Evolutionary conservation across 2,888 invertebrate species (phyloP).

Genomic region (Tricholauxania praeusta): DNA sequence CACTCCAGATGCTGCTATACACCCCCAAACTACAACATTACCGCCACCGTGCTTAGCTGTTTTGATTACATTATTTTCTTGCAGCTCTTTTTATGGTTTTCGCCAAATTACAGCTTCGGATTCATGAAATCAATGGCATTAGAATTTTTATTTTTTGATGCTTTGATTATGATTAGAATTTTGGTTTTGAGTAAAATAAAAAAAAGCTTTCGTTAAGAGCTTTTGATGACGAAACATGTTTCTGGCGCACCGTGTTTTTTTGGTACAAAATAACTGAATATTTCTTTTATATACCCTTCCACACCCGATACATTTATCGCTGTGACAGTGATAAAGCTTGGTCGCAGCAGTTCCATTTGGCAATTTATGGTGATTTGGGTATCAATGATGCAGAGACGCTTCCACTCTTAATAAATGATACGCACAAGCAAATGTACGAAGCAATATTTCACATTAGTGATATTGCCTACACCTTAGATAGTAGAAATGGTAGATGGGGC

Average conservation of each 20-base stretch:
- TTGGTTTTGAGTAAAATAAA: too few species aligned
- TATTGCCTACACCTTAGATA: constrained; percentile 94
- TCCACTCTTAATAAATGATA: constrained; percentile 85
- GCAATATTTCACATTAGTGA: constrained; percentile 93
- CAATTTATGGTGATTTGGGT: constrained; percentile 95
- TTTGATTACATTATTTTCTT: too few species aligned
- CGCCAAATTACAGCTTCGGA: too few species aligned
- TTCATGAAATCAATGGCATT: too few species aligned
- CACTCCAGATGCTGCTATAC: too few species aligned
- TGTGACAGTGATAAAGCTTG: constrained; percentile 84
- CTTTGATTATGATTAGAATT: too few species aligned
- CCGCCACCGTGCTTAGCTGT: too few species aligned
- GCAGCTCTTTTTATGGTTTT: too few species aligned
- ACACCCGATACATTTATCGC: constrained; percentile 81
- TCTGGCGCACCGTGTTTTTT: not conserved
- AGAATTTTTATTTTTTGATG: too few species aligned
- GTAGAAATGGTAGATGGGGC: constrained; percentile 83
- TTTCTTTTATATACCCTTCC: constrained; percentile 72
- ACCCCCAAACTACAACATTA: too few species aligned
- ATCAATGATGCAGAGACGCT: constrained; percentile 89
- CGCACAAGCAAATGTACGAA: constrained; percentile 84
- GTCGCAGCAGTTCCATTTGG: constrained; percentile 86
- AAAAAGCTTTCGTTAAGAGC: too few species aligned
- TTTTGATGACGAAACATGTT: not conserved
- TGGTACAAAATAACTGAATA: constrained; percentile 49